Evolutionary conservation across 2,113 vertebrate genomes (phyloP), one percentile per base, ranked within the genome.

Genomic region (Orientallactaga bullata): DNA sequence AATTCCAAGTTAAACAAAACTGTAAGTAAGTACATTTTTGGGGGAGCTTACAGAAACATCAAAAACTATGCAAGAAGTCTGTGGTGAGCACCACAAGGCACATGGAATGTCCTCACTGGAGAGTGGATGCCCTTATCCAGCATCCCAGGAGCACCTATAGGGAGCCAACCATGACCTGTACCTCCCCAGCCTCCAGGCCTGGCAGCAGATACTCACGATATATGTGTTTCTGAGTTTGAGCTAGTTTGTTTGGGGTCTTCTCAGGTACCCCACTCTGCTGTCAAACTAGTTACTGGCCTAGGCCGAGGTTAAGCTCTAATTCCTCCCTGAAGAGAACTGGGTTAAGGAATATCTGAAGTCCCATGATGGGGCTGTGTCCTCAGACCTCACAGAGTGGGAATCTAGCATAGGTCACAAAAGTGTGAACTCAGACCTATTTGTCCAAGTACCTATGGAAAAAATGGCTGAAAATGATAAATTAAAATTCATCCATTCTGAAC

Each of bases 1-100:
- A 78, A 30, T 32, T 23, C 51, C 10, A 73, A 87, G 23, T 71
- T 76, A 86, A 86, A 89, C 55, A 55, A 89, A 94, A 86, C 47
- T 39, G 7, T 58, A 58, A 79, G 2, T 55, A 93, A 89, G 60
- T 79, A 55, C 21, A 9, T 71, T 28, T 85, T 66, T 78, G 42
- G 18, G 18, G 23, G 91, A 39, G 73, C 79, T 77, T 77, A 35
- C 23, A 32, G 77, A 73, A 84, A 13, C 12, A n/a, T 35, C 21
- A 28, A 72, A 94, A 82, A 20, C 7, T 9, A 65, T 24, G 12
- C 28, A 72, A 83, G 55, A 89, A 2, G 2, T 55, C 42, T 66
- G 13, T 60, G 65, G 72, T 63, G 28, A 88, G 12, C 51, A 32
- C 42, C 42, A 23, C 2, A 0, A 37, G 65, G 68, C 63, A 23